Conservation (phyloP, 1,140 invertebrate species). For the Hestina assimilis region DNA sequence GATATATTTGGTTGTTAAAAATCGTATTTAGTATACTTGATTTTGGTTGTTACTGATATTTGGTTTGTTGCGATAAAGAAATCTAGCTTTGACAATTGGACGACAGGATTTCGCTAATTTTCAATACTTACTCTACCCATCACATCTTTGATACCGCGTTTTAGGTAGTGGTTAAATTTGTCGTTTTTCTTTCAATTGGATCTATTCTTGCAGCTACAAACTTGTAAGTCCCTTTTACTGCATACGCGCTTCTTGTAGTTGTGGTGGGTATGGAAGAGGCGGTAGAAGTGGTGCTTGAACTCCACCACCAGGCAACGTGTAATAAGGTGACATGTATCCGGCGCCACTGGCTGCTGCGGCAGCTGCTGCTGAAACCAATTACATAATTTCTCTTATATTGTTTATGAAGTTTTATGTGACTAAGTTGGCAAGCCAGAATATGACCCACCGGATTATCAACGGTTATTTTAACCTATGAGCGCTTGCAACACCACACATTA, state of each 20-base stretch:
- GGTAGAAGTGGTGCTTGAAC: slow-evolving; percentile 82
- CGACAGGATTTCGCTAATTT: slow-evolving; percentile 8
- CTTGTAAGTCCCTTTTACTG: slow-evolving; percentile 46
- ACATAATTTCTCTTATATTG: not conserved
- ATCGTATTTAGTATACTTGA: slow-evolving; percentile 33
- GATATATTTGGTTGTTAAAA: slow-evolving; percentile 57
- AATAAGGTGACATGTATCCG: slow-evolving; percentile 85
- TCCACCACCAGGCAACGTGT: slow-evolving; percentile 81
- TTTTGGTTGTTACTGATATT: slow-evolving; percentile 25
- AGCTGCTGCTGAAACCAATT: slow-evolving; percentile 58
- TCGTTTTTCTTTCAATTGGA: not conserved
- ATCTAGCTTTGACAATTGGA: slow-evolving; percentile 1
- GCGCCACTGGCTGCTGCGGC: slow-evolving; percentile 80
- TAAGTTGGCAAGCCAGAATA: too few species aligned
- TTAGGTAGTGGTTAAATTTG: slow-evolving; percentile 4
- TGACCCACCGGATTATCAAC: too few species aligned
- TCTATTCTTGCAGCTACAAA: not conserved
- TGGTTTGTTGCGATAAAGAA: slow-evolving; percentile 44
- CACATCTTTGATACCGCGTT: slow-evolving; percentile 14
- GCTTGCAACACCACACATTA: too few species aligned
- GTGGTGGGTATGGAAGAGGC: slow-evolving; percentile 68
- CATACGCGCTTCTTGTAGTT: slow-evolving; percentile 75
- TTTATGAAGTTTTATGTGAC: too few species aligned
- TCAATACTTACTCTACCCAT: slow-evolving; percentile 11
- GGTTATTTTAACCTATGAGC: too few species aligned